Conservation (phyloP, 1,140 invertebrate genomes). For the Chymomyza costata region DNA sequence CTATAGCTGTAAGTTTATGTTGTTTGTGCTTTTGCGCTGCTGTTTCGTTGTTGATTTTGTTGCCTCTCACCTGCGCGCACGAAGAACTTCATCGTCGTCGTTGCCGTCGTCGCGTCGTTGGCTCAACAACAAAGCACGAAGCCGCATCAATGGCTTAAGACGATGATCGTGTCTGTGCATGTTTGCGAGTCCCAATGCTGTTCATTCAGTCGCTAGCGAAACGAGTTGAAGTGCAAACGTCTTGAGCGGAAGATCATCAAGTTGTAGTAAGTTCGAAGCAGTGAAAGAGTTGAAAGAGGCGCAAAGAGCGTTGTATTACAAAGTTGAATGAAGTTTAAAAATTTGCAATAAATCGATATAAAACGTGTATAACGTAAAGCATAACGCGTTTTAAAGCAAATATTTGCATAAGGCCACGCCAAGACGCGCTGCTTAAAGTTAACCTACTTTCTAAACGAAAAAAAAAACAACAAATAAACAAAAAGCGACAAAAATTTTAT, state of each 20-base stretch:
- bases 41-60: constrained; percentile 15
- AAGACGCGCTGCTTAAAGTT: constrained; percentile 51
- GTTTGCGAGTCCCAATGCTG: constrained; percentile 6
- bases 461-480: constrained; percentile 21
- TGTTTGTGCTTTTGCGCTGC: constrained; percentile 8
- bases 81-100: constrained; percentile 9
- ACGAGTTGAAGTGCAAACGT: constrained; percentile 65
- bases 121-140: constrained; percentile 21
- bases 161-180: constrained; percentile 27
- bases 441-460: constrained; percentile 69
- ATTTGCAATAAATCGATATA: constrained; percentile 59
- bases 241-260: constrained; percentile 50
- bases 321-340: constrained; percentile 60
- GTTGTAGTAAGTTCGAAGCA: constrained; percentile 52
- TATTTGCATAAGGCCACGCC: constrained; percentile 53
- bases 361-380: constrained; percentile 20
- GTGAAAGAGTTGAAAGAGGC: constrained; percentile 32
- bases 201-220: constrained; percentile 50
- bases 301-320: constrained; percentile 40
- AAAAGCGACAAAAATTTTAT: constrained; percentile 41
- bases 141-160: constrained; percentile 15
- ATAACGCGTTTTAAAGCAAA: constrained; percentile 10
- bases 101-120: too few species aligned
- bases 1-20: constrained; percentile 7
- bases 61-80: constrained; percentile 19